These are phyloP conservation scores for Percopsis omiscomaycus DNA, from an alignment of 2,797 vertebrate genomes.

Conservation along the genomic window DNA sequence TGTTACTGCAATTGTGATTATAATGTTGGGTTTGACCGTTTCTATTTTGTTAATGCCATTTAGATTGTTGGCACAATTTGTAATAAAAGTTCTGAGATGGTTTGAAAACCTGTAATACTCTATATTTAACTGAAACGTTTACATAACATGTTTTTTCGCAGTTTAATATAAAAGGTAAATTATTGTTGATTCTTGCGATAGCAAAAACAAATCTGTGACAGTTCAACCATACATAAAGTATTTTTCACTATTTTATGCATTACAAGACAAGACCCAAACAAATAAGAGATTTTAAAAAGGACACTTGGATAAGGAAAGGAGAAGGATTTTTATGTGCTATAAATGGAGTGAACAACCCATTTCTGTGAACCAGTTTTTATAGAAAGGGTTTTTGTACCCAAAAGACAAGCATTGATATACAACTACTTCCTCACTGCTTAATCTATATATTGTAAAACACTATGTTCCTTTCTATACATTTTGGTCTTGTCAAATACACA, in stretches of 20 bases:
- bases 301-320: constrained; percentile 23
- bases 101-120: constrained; percentile 33
- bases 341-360: neutral
- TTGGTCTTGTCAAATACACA: too few relatives aligned
- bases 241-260: constrained; percentile 1
- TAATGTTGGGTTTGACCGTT: constrained; percentile 26
- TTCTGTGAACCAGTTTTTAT: constrained; percentile 12
- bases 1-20: constrained; percentile 44
- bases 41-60: constrained; percentile 53
- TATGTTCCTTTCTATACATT: neutral
- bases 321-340: neutral
- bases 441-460: neutral
- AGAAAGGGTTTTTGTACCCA: constrained; percentile 6
- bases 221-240: neutral
- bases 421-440: neutral
- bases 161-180: neutral
- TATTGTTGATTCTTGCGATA: neutral
- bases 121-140: neutral
- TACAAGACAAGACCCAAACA: constrained; percentile 9
- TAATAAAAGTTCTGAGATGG: constrained; percentile 59
- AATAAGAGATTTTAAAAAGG: constrained; percentile 25
- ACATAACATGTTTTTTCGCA: neutral
- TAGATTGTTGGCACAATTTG: constrained; percentile 47
- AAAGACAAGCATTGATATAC: neutral
- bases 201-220: neutral